Evolutionary conservation across 2,888 invertebrate species (phyloP), one percentile per base, ranked within the genome.

Genomic region (Eupelmus urozonus): DNA sequence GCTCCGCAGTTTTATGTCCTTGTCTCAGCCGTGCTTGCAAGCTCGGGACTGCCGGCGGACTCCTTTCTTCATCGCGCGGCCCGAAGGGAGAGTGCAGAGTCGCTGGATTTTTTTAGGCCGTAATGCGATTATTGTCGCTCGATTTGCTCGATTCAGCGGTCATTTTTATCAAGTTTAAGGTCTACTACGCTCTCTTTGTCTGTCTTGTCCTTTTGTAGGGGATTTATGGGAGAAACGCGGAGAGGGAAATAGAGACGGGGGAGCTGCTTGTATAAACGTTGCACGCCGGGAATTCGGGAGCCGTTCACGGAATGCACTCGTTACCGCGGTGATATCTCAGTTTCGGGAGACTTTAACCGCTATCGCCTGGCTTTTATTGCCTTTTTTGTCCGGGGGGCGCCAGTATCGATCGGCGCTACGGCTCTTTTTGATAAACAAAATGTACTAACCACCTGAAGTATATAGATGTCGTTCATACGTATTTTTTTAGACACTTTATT

Each of bases 161-260:
- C 75, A 69, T 75, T 75, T 75, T 75, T 75, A 75, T 75, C 75
- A 67, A 60, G 75, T 75, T 75, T 69, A 75, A 75, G 75, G 67
- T 53, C 51, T 34, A 4, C 60, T 55, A 53, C 62, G 7, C 2
- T 13, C 18, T 34, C 18, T n/a, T n/a, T n/a, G n/a, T n/a, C n/a
- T n/a, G 49, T 29, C 40, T 55, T 45, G 59, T 42, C 23, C 16
- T 69, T n/a, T 29, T 60, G 49, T 34, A 59, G 29, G 49, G 65
- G 45, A 65, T 65, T 65, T 65, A 65, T 65, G 65, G 49, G 49
- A 34, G 25, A 45, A 42, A 45, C 40, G n/a, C n/a, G n/a, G n/a
- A n/a, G n/a, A n/a, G n/a, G n/a, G n/a, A n/a, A n/a, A n/a, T n/a
- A n/a, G n/a, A n/a, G n/a, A 20, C 59, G n/a, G n/a, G 29, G 29